Evolutionary conservation across 1,140 invertebrate species (phyloP).

Genomic region (Pseudomyrmex concolor): DNA sequence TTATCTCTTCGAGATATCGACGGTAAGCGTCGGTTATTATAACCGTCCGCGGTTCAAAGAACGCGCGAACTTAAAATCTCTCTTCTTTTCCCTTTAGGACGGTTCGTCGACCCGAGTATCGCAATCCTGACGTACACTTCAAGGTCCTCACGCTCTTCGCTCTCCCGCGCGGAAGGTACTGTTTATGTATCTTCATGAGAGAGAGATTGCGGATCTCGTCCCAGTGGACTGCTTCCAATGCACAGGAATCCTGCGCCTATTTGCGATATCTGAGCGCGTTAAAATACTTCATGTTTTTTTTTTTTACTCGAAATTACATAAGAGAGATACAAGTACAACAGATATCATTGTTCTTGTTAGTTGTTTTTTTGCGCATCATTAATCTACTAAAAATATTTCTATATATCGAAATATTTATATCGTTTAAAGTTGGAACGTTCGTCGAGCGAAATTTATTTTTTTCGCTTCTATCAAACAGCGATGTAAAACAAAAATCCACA

Average conservation of each 20-base stretch:
- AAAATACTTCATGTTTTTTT: not conserved
- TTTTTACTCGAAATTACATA: not conserved
- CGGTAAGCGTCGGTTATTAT: constrained; percentile 59
- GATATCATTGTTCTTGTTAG: not conserved
- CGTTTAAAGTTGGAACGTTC: too few relatives aligned
- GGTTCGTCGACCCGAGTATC: constrained; percentile 64
- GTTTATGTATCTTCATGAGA: constrained; percentile 42
- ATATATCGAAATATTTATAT: not conserved
- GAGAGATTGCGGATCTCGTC: constrained; percentile 39
- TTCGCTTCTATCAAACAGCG: too few relatives aligned
- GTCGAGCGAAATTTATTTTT: too few relatives aligned
- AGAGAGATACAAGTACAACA: too few relatives aligned
- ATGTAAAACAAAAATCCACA: too few relatives aligned
- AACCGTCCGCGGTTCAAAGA: constrained; percentile 38
- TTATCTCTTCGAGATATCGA: constrained; percentile 30
- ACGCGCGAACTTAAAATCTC: constrained; percentile 52
- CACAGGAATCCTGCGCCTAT: not conserved
- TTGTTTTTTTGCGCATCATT: not conserved
- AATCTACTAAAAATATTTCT: not conserved
- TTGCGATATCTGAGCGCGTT: not conserved
- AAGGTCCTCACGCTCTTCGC: constrained; percentile 44
- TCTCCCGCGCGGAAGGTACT: constrained; percentile 48
- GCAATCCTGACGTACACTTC: constrained; percentile 58
- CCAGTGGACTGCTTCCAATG: constrained; percentile 12
- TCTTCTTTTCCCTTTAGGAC: constrained; percentile 59